phyloP scores from a whole-genome alignment of 2,113 vertebrate species.

The Larimichthys crocea region DNA sequence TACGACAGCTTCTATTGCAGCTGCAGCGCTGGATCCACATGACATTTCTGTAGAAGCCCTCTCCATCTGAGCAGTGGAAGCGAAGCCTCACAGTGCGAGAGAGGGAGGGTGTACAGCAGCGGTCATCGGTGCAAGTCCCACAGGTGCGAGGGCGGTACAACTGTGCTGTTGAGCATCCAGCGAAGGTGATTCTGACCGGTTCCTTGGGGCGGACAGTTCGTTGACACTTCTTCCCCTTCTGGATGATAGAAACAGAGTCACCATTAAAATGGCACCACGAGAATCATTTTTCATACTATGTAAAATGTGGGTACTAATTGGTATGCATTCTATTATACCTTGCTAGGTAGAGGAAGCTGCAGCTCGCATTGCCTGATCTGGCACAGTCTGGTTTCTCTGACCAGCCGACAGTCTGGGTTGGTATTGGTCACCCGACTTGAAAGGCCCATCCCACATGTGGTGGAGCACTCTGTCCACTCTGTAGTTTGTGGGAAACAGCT shows the following conservation, averaged over 20 bases:
- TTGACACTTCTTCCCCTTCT: conserved; percentile 80
- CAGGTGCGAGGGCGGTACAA: conserved; percentile 78
- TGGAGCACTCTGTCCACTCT: conserved; percentile 82
- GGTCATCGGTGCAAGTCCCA: conserved; percentile 73
- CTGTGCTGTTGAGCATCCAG: conserved; percentile 75
- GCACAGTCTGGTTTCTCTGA: conserved; percentile 81
- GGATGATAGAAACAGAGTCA: conserved; percentile 6
- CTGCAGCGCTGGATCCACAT: conserved; percentile 84
- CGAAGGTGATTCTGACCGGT: conserved; percentile 72
- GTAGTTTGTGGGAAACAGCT: conserved; percentile 80
- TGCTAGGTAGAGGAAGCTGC: conserved; percentile 33
- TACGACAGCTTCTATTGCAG: conserved; percentile 65
- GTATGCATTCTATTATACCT: conserved; percentile 55
- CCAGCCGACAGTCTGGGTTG: conserved; percentile 79
- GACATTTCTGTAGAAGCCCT: conserved; percentile 73
- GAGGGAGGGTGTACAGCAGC: conserved; percentile 79
- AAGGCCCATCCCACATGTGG: conserved; percentile 83
- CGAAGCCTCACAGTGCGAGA: conserved; percentile 77
- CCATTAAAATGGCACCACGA: neutral
- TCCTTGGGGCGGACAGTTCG: conserved; percentile 65
- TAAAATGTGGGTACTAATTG: neutral
- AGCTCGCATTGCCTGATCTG: conserved; percentile 74
- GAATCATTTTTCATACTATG: neutral
- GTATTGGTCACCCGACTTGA: conserved; percentile 83
- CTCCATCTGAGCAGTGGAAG: conserved; percentile 80